phyloP scores from a whole-genome alignment of 1,140 invertebrate species.

The Tenebrio molitor region DNA sequence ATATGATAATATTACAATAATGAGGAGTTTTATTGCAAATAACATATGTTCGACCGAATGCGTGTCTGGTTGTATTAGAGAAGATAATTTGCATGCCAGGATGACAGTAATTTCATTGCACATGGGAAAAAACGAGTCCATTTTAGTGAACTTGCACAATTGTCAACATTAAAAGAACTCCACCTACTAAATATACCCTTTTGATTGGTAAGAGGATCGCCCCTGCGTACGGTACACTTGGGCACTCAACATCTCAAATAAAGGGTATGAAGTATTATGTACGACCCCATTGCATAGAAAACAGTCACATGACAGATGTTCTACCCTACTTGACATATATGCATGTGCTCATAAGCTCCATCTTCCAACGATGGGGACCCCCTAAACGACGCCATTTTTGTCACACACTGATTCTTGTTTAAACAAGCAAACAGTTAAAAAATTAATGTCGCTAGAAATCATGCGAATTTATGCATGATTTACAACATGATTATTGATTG shows the following conservation, averaged over 20 bases:
- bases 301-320: conserved; percentile 54
- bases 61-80: conserved; percentile 39
- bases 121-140: conserved; percentile 50
- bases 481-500: conserved; percentile 40
- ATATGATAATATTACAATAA: conserved; percentile 42
- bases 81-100: conserved; percentile 38
- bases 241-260: conserved; percentile 52
- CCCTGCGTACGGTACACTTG: conserved; percentile 54
- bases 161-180: conserved; percentile 58
- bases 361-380: neutral
- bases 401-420: neutral
- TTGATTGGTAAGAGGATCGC: conserved; percentile 60
- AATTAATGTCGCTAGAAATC: neutral
- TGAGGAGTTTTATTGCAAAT: conserved; percentile 36
- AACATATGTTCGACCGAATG: conserved; percentile 36
- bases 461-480: conserved; percentile 1
- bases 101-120: conserved; percentile 33
- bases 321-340: conserved; percentile 44
- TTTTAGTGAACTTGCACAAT: conserved; percentile 54
- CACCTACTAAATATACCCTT: conserved; percentile 61
- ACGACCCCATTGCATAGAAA: conserved; percentile 50
- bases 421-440: conserved; percentile 16
- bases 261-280: conserved; percentile 51
- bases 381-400: conserved; percentile 36
- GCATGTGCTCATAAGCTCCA: conserved; percentile 17